Evolutionary conservation across 2,113 vertebrate species (phyloP), one percentile per base, ranked within the genome.

Genomic region (Seriola dumerili): DNA sequence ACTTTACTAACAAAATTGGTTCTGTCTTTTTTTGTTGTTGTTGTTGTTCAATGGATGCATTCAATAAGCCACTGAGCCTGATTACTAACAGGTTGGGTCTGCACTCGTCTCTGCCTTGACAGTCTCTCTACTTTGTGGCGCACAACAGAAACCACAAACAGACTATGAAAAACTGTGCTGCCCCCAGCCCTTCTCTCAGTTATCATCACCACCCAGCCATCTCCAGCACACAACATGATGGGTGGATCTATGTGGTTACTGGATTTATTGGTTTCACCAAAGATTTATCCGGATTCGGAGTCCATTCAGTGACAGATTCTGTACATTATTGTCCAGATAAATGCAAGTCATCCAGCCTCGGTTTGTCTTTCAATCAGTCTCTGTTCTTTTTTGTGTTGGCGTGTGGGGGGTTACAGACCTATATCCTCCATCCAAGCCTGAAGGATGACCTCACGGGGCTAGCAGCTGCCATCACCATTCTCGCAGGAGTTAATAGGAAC

Each of bases 401-500:
- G 78, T 8, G 66, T 58, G 72, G 72, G 72, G 84, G 72, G 87
- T 74, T 87, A 64, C 62, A 81, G 83, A 89, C 72, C 87, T 81
- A 83, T 73, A 85, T 89, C 89, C 85, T 87, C 76, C 74, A 89
- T 90, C 84, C 85, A 78, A 83, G 82, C 85, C 79, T 89, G 80
- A 69, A 87, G 54, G 84, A 94, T 95, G 92, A 95, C 93, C 91
- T 96, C 93, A 95, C 94, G 80, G 89, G 87, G 82, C 88, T 71
- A 34, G 72, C 91, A 91, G 92, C 87, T 88, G 86, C 93, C 90
- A 87, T 92, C 85, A 76, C 88, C 81, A 67, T 86, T 82, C 89
- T 87, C 71, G 63, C 88, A 89, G 81, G 78, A 93, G 88, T 87
- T 96, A 96, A 95, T 95, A 78, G 85, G 90, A 96, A 95, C 93